Base-by-base conservation (phyloP, 2,113 vertebrate genomes). In the Laticauda laticaudata region DNA sequence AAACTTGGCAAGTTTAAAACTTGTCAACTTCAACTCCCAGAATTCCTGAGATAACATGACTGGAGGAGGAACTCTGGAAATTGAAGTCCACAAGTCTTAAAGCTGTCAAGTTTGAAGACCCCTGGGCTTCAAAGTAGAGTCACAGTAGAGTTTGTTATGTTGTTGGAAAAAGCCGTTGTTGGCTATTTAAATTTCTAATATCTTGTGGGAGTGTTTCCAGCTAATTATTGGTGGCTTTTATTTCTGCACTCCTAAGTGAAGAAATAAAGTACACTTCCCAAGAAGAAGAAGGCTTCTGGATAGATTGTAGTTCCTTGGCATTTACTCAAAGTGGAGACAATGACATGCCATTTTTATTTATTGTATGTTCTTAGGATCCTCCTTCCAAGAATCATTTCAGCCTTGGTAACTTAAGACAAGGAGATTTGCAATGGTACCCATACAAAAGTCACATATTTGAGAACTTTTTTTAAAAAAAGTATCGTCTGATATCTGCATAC, bases 231-330 rank as follows among this genome's bases (percentile, higher is more conserved):
- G 1, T 57, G 85, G 18, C 5, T 87, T 92, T 92, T 53, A 53
- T 88, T 92, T 57, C 11, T 24, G 12, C 3, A 10, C 86, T 90
- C 9, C 4, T 90, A 89, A 92, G 90, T 1, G 48, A 81, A 92
- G 48, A 51, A 51, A 51, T 51, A 51, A 51, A 51, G 48, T 51
- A 8, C 1, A 51, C 48, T 90, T 93, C 39, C 43, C 53, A 89
- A 90, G 51, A 93, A 86, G 0, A 0, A 1, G 2, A 92, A 56
- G 92, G 34, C 92, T 23, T 86, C 89, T 88, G 43, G 75, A 26
- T 94, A 57, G 91, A 45, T 91, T 94, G 89, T n/a, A 4, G 93
- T 93, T 4, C 0, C 57, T 92, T 89, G 45, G 89, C 14, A 69
- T 43, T 8, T 93, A 3, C 75, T 92, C 51, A 92, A 24, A 69